Percentiles rank a stretch among this genome's conserved stretches.
Conservation (phyloP, 2,888 invertebrate species). For the Chrysolina americana region DNA sequence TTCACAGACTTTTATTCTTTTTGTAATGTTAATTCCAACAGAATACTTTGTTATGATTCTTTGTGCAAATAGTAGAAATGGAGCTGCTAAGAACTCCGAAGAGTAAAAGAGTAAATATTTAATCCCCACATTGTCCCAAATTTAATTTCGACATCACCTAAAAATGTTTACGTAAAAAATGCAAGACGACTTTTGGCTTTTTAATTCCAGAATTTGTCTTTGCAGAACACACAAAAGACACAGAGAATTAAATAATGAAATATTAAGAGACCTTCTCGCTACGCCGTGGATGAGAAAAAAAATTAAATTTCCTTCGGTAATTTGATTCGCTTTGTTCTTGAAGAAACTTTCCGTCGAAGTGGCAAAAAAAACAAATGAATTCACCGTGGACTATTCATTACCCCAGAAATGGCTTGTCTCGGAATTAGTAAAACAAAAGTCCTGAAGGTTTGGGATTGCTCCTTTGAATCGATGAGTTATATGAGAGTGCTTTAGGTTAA, state of each 20-base stretch:
- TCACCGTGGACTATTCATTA: conserved; percentile 32
- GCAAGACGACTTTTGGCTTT: conserved; percentile 32
- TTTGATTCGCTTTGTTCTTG: conserved; percentile 39
- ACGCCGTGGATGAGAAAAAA: conserved; percentile 33
- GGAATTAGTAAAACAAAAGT: conserved; percentile 28
- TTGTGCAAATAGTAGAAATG: conserved; percentile 27
- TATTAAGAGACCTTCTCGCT: conserved; percentile 38
- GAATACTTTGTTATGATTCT: conserved; percentile 10
- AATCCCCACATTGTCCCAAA: conserved; percentile 37
- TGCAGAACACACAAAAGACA: conserved; percentile 36
- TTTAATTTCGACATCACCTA: conserved; percentile 26
- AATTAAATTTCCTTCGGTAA: conserved; percentile 40
- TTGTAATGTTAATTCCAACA: background rate
- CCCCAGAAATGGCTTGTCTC: conserved; percentile 24
- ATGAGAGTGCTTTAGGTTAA: conserved; percentile 9
- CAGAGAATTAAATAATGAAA: conserved; percentile 44
- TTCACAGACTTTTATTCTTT: background rate
- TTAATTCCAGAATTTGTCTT: conserved; percentile 34
- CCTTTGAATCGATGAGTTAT: conserved; percentile 19
- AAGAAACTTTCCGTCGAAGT: conserved; percentile 34
- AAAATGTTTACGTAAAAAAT: conserved; percentile 34
- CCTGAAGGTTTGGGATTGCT: background rate
- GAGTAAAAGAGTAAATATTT: conserved; percentile 37
- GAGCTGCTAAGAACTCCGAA: background rate
- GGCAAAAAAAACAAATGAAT: conserved; percentile 42